Base-by-base conservation (phyloP, 2,113 vertebrate species). In the Etia nguti region DNA sequence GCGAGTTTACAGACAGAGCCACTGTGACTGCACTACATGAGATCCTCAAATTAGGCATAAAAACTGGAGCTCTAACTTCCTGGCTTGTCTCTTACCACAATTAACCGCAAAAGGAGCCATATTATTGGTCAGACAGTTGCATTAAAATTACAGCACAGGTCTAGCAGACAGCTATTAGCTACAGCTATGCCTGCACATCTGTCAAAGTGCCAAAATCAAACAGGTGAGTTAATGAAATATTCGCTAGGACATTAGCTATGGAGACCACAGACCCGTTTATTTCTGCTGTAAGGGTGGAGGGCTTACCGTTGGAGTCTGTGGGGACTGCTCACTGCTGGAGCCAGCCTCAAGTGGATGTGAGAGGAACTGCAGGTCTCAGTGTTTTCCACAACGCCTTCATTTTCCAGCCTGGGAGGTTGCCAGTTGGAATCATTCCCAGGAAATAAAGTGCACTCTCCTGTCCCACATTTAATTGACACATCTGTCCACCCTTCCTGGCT, bases 1-100 rank as follows among this genome's bases (percentile, higher is more conserved):
- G 4, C 10, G 56, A 26, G 22, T 29, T 29, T 29, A 3, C 59
- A 20, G 16, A 34, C 10, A 2, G 26, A 29, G 13, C 8, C 15
- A 5, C 57, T 31, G 65, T 41, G 0, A 73, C 38, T 6, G 26
- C 13, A 0, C 38, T 10, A 22, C 68, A 26, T 0, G 2, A 3
- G 5, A 46, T 0, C 22, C 8, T 73, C 3, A 16, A 46, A 46
- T 3, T 73, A 24, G 8, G 38, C 0, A 8, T 26, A 46, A 10
- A 18, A 18, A 0, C 68, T 10, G 68, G 41, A 73, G 38, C 41
- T 0, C 13, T 10, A 4, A 16, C n/a, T 46, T 70, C n/a, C 13
- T 46, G 22, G 0, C 22, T 18, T 2, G 5, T 34, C 29, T 50
- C 3, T n/a, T 20, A 52, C 4, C 10, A 10, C 18, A 9, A n/a